Evolutionary conservation across 2,113 vertebrate genomes (phyloP), one percentile per base, ranked within the genome.

Genomic region (Bubalus kerabau): DNA sequence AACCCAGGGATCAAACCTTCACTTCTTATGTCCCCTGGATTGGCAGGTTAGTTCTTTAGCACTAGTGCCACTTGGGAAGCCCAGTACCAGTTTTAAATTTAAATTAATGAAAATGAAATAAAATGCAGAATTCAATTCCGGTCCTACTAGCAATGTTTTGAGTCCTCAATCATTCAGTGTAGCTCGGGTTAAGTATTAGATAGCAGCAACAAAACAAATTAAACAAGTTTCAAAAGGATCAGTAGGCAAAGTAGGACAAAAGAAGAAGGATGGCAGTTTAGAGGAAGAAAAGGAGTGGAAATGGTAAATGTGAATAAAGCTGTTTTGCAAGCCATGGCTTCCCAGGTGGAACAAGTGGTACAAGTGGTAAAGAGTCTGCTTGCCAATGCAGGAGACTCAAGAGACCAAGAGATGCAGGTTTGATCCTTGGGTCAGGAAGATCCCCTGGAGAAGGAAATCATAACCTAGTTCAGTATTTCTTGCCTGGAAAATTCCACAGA

Each of bases 51-150:
- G 36, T 24, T 74, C 21, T 74, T 74, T 74, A 74, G 19, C n/a
- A 74, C 5, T 40, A 74, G 36, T 13, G 67, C 36, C 19, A 74
- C 36, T 5, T 13, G 67, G n/a, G 21, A 40, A 74, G 67, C 67
- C 67, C 67, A 74, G 23, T 30, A 80, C 30, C 54, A 64, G 2
- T 56, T 85, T 91, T 57, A 50, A 93, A 32, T 56, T 54, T 94
- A 92, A 96, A 85, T 78, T 46, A 94, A 90, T 60, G 40, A 96
- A 87, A 92, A 80, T 24, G 26, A 74, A 78, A 46, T 80, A 57
- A 85, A 97, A 85, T 54, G 52, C 80, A 80, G 9, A 56, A 64
- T 92, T 62, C 40, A 82, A n/a, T 74, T 95, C n/a, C n/a, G 91
- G 28, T 90, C 15, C 94, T 7, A 46, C 5, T 59, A 76, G 50